These are phyloP conservation scores for Habrosyne pyritoides DNA, from an alignment of 2,888 invertebrate genomes.

Conservation along the genomic window DNA sequence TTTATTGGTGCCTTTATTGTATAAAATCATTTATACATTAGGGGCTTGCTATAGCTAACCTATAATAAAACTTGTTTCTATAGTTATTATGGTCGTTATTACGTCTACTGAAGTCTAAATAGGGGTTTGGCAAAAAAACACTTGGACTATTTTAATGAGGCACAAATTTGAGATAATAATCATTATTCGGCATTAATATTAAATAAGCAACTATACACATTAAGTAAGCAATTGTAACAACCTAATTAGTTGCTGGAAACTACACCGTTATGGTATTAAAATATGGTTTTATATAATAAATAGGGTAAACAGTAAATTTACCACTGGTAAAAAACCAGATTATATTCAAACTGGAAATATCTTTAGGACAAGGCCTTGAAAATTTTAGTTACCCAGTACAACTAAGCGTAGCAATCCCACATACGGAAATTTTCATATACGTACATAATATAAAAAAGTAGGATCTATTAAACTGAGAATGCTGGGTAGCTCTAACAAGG, in stretches of 20 bases:
- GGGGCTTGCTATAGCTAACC: constrained; percentile 17
- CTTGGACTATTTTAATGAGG: constrained; percentile 7
- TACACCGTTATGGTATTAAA: neutral
- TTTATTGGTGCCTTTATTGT: neutral
- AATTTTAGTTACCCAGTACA: too few species aligned
- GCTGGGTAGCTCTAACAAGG: too few species aligned
- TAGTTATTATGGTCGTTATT: constrained; percentile 12
- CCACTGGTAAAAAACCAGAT: too few species aligned
- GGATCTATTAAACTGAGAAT: too few species aligned
- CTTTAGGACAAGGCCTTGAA: too few species aligned
- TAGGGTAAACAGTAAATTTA: too few species aligned
- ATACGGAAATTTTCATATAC: too few species aligned
- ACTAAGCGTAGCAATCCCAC: too few species aligned
- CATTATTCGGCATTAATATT: neutral
- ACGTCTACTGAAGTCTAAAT: constrained; percentile 17
- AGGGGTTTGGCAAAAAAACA: constrained; percentile 12
- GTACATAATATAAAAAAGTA: too few species aligned
- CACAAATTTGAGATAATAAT: neutral
- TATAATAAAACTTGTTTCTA: constrained; percentile 13
- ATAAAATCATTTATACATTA: constrained; percentile 26
- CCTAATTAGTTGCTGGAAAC: neutral
- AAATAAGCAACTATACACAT: too few species aligned
- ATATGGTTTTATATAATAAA: neutral
- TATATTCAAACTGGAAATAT: too few species aligned
- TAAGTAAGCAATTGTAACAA: neutral